phyloP scores from a whole-genome alignment of 2,888 invertebrate species.

The Rhagonycha lutea region DNA sequence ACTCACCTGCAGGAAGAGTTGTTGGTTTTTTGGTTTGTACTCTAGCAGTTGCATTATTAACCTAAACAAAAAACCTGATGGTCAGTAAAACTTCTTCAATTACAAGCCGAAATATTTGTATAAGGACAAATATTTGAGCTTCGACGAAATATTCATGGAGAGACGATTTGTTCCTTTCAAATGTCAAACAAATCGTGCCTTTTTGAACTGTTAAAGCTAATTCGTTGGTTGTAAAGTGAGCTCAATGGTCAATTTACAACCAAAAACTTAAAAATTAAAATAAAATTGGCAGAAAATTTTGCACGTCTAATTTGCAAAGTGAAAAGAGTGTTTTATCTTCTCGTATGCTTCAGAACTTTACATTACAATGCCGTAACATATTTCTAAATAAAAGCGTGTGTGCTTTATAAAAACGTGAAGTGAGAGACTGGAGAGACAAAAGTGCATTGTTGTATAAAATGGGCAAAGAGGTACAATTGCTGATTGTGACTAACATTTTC shows the following conservation, averaged over 20 bases:
- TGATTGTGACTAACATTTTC: background rate
- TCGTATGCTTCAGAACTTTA: background rate
- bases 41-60: conserved; percentile 99
- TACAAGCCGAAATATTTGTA: background rate
- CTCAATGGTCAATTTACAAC: background rate
- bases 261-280: background rate
- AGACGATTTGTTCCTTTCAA: background rate
- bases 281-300: background rate
- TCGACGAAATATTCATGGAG: background rate
- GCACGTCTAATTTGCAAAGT: background rate
- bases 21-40: conserved; percentile 99
- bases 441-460: background rate
- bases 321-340: background rate
- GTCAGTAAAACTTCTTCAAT: conserved; percentile 29
- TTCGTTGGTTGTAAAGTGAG: background rate
- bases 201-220: background rate
- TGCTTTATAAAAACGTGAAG: background rate
- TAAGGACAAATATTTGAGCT: background rate
- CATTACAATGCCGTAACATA: background rate
- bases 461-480: background rate
- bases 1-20: conserved; percentile 87
- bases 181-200: background rate
- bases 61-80: conserved; percentile 65
- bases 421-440: background rate
- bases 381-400: background rate